phyloP scores from a whole-genome alignment of 1,140 invertebrate genomes.

The Drosophila takahashii region DNA sequence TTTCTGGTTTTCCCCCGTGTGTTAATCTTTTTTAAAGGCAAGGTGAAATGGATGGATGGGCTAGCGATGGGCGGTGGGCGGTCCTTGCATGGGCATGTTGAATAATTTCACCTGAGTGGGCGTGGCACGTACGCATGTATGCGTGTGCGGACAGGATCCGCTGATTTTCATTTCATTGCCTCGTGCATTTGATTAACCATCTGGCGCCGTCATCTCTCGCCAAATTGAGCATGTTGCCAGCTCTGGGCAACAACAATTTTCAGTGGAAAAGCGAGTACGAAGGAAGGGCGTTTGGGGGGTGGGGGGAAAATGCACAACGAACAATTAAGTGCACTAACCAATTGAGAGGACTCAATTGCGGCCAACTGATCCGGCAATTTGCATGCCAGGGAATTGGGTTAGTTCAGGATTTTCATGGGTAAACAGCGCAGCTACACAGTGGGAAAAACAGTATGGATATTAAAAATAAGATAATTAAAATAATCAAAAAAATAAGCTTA shows the following conservation, averaged over 20 bases:
- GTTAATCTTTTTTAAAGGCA: slow-evolving; percentile 41
- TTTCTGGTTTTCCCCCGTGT: slow-evolving; percentile 15
- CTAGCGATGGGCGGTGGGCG: not conserved
- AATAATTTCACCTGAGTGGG: slow-evolving; percentile 58
- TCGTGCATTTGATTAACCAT: slow-evolving; percentile 76
- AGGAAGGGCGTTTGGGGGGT: not conserved
- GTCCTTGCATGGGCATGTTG: slow-evolving; percentile 58
- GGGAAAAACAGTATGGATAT: not conserved
- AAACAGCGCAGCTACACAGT: not conserved
- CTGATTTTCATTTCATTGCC: slow-evolving; percentile 75
- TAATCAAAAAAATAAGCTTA: too few relatives aligned
- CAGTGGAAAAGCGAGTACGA: not conserved
- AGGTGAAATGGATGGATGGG: slow-evolving; percentile 18
- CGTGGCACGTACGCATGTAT: not conserved
- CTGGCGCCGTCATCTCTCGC: slow-evolving; percentile 53
- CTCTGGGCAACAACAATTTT: slow-evolving; percentile 7
- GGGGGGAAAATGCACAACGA: slow-evolving; percentile 23
- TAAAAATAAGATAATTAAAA: not conserved
- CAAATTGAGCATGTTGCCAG: slow-evolving; percentile 46
- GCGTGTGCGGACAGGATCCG: slow-evolving; percentile 14
- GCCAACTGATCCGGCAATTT: slow-evolving; percentile 35
- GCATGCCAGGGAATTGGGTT: slow-evolving; percentile 10
- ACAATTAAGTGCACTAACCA: slow-evolving; percentile 48
- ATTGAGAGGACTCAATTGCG: slow-evolving; percentile 39
- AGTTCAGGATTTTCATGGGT: slow-evolving; percentile 6